Evolutionary conservation across 2,888 invertebrate genomes (phyloP), one percentile per base, ranked within the genome.

Genomic region (Caradrina clavipalpis): DNA sequence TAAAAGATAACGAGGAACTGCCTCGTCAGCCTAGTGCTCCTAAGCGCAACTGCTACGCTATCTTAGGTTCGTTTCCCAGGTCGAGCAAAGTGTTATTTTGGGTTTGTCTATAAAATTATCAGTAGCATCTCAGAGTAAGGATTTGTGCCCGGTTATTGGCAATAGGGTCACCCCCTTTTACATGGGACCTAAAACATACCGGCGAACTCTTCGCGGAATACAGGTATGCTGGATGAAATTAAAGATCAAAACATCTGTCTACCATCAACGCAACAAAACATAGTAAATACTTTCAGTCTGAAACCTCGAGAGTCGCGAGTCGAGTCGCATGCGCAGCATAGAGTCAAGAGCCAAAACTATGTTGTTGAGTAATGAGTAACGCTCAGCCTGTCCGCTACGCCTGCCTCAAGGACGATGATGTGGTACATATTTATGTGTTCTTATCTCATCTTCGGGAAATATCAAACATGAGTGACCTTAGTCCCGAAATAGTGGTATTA

Each of bases 291-390:
- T 45, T 53, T 45, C n/a, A n/a, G 17, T 35, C 22, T 66, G 8
- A 22, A 53, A 35, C 13, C 8, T 26, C 31, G 21, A 13, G 11
- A 42, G 42, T 11, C 13, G 62, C 51, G 62, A 42, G 11, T 17
- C 5, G 47, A 19, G 31, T 26, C 53, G 54, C 50, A 76, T n/a
- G 17, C 54, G 45, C 69, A 58, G 39, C 45, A 53, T 4, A 21
- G 53, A 55, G 21, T 6, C 50, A 10, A 17, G 73, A 69, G 74
- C 76, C 62, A 73, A 74, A 69, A 59, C 55, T 6, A 66, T 66
- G 53, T 65, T 21, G 56, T 72, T 72, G 72, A 58, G 54, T 42
- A 74, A 76, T 74, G 57, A 68, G n/a, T 47, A 58, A 74, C 45
- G 50, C 35, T 54, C 39, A 19, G 26, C 4, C 26, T 26, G 26